phyloP scores from a whole-genome alignment of 2,888 invertebrate genomes.

The Tinea pellionella region DNA sequence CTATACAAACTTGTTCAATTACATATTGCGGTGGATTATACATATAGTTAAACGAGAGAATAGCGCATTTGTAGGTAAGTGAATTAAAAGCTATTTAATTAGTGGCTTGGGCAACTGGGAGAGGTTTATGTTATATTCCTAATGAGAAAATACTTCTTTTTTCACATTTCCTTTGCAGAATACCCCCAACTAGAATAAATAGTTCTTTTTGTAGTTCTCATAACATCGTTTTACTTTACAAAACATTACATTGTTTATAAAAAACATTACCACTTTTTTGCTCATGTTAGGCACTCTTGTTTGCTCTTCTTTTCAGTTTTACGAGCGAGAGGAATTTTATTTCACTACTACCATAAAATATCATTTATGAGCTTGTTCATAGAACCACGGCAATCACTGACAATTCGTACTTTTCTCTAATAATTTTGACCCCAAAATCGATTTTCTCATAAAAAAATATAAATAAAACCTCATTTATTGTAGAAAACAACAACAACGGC shows the following conservation, averaged over 20 bases:
- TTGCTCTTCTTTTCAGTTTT: constrained; percentile 37
- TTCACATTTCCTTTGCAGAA: background rate
- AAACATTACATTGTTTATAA: background rate
- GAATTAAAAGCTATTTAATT: background rate
- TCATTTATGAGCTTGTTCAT: constrained; percentile 37
- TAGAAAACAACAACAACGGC: constrained; percentile 10
- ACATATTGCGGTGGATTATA: no score
- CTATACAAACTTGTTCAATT: no score
- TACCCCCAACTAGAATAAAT: no score
- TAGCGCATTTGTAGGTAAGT: background rate
- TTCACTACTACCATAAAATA: constrained; percentile 33
- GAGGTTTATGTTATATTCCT: background rate
- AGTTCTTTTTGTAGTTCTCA: no score
- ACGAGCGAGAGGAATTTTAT: constrained; percentile 34
- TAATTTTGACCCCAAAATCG: constrained; percentile 3
- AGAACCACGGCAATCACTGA: constrained; percentile 33
- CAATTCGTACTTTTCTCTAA: constrained; percentile 26
- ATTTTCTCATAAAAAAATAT: constrained; percentile 2
- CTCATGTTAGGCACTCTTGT: constrained; percentile 20
- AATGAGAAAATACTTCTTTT: background rate
- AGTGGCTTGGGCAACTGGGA: background rate
- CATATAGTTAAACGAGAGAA: background rate
- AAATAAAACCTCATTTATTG: constrained; percentile 4
- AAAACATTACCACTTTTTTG: background rate
- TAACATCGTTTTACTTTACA: background rate